Evolutionary conservation across 2,888 invertebrate genomes (phyloP).

Genomic region (Neoaliturus tenellus): DNA sequence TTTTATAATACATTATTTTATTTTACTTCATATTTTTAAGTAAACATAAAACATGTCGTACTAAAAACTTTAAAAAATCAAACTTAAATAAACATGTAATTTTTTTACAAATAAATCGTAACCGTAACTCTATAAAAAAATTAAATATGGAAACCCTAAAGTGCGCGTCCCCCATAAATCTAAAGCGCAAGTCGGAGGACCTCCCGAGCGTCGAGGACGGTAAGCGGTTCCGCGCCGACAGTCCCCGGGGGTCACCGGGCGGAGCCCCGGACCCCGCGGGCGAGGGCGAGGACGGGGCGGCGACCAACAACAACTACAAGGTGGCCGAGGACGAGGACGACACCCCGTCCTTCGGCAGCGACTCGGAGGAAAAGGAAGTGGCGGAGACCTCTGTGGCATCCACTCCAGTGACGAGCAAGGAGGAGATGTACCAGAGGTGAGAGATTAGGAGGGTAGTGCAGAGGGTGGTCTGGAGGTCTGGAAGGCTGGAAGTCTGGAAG

Average conservation of each 20-base stretch:
- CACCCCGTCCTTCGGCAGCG: slow-evolving; percentile 39
- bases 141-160: slow-evolving; percentile 5
- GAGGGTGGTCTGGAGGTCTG: too few species aligned
- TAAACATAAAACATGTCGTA: too few species aligned
- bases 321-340: slow-evolving; percentile 42
- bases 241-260: not conserved
- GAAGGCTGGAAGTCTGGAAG: too few species aligned
- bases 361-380: slow-evolving; percentile 37
- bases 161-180: slow-evolving; percentile 22
- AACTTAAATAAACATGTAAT: too few species aligned
- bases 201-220: not conserved
- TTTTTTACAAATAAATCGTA: not conserved
- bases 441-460: too few species aligned
- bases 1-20: too few species aligned
- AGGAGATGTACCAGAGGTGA: slow-evolving; percentile 77
- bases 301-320: slow-evolving; percentile 54
- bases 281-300: not conserved
- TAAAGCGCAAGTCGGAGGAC: slow-evolving; percentile 46
- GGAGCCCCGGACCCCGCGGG: slow-evolving; percentile 1
- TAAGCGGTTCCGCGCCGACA: not conserved
- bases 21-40: too few species aligned
- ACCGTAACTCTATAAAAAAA: not conserved
- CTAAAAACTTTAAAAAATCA: too few species aligned
- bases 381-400: slow-evolving; percentile 15
- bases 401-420: slow-evolving; percentile 74